A percentile compares a stretch with the other conserved stretches of the same genome.
These are phyloP conservation scores for Notiomystis cincta DNA, from an alignment of 2,113 vertebrate genomes.

Conservation along the genomic window DNA sequence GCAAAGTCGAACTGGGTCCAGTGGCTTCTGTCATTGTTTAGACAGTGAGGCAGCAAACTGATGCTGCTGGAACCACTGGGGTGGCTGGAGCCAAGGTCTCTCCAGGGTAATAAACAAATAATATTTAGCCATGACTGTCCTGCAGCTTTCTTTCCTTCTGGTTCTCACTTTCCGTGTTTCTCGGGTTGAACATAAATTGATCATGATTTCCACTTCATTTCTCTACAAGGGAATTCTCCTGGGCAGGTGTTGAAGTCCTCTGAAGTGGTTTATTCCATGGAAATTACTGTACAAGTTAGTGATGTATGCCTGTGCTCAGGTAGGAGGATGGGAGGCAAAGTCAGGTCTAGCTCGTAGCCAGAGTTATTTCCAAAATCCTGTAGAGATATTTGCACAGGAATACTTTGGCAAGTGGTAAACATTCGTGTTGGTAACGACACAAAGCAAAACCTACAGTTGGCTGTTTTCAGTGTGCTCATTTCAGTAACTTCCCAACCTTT, in stretches of 20 bases:
- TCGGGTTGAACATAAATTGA: fast-evolving
- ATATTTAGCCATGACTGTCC: fast-evolving
- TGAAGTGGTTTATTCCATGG: neutral
- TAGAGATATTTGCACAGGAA: neutral
- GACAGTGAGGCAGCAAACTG: neutral
- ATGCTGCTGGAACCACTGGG: neutral
- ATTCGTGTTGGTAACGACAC: neutral
- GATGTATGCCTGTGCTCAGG: neutral
- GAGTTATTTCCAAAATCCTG: neutral
- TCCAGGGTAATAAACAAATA: neutral
- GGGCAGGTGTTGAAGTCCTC: neutral
- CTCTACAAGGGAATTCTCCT: neutral
- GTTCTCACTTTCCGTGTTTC: neutral
- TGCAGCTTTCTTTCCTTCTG: neutral
- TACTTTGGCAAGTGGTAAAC: neutral
- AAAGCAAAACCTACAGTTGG: neutral
- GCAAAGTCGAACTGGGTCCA: neutral
- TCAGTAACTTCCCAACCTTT: neutral
- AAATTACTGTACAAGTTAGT: neutral
- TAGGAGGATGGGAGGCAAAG: neutral
- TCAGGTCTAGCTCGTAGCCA: neutral
- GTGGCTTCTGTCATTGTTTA: neutral
- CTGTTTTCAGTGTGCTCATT: neutral
- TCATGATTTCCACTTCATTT: neutral
- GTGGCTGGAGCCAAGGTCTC: neutral